Conservation (phyloP, 1,140 invertebrate genomes). For the Listronotus oregonensis region DNA sequence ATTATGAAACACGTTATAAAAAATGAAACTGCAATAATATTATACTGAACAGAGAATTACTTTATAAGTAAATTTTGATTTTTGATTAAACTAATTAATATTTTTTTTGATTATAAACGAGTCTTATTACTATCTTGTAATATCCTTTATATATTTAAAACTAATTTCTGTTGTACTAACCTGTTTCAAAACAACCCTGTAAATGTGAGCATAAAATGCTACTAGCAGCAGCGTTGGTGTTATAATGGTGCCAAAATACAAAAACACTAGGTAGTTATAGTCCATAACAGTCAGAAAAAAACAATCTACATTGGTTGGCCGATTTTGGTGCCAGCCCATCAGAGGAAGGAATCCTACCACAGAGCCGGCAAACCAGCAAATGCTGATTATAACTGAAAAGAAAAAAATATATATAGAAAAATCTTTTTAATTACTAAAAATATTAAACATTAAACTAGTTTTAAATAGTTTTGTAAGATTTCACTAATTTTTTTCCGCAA, state of each 20-base stretch:
- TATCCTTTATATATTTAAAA: too few relatives aligned
- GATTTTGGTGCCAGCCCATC: conserved; percentile 80
- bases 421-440: too few relatives aligned
- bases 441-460: too few relatives aligned
- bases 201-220: conserved; percentile 87
- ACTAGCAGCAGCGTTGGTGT: conserved; percentile 81
- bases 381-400: conserved; percentile 78
- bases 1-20: too few relatives aligned
- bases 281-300: conserved; percentile 86
- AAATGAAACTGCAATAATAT: too few relatives aligned
- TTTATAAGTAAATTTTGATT: too few relatives aligned
- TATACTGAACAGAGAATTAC: too few relatives aligned
- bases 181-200: conserved; percentile 85
- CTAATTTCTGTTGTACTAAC: conserved; percentile 57
- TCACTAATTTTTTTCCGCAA: too few relatives aligned
- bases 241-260: conserved; percentile 88
- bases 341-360: conserved; percentile 82
- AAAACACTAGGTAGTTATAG: conserved; percentile 84
- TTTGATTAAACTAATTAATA: too few relatives aligned
- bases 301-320: conserved; percentile 65
- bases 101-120: too few relatives aligned
- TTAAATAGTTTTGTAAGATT: too few relatives aligned
- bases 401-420: conserved; percentile 25
- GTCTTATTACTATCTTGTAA: too few relatives aligned
- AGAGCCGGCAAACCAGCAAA: conserved; percentile 82